These are phyloP conservation scores for Drosophila sordidula DNA, from an alignment of 2,888 invertebrate genomes.

Conservation along the genomic window DNA sequence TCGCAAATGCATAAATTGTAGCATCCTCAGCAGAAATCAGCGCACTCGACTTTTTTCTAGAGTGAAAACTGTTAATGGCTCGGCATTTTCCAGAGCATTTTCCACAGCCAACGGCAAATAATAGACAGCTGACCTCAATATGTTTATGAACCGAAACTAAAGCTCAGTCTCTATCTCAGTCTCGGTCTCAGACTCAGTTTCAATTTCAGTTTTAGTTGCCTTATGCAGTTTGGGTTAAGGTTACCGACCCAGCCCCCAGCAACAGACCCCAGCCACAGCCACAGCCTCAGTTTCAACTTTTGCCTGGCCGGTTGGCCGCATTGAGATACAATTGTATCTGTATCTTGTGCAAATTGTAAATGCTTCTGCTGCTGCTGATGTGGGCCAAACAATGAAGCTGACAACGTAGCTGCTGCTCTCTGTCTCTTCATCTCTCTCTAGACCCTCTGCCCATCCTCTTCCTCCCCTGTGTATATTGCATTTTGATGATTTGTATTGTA, in stretches of 20 bases:
- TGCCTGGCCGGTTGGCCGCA: constrained; percentile 14
- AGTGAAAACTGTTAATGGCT: constrained; percentile 38
- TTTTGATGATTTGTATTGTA: constrained; percentile 32
- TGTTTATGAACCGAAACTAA: constrained; percentile 30
- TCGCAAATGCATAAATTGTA: constrained; percentile 8
- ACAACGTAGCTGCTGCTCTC: constrained; percentile 30
- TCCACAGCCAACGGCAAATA: constrained; percentile 22
- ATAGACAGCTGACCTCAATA: constrained; percentile 57
- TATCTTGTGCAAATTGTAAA: constrained; percentile 33
- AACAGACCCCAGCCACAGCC: not conserved
- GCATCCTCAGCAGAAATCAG: constrained; percentile 22
- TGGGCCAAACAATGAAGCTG: constrained; percentile 31
- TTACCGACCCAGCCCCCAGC: constrained; percentile 33
- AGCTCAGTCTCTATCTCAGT: not conserved
- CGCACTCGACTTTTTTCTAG: constrained; percentile 20
- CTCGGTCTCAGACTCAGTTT: constrained; percentile 21
- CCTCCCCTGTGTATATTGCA: constrained; percentile 6
- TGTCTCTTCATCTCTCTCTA: not conserved
- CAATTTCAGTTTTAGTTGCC: constrained; percentile 24
- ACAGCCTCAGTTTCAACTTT: constrained; percentile 4
- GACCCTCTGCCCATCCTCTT: not conserved
- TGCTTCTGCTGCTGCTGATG: constrained; percentile 20
- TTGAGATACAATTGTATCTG: constrained; percentile 33
- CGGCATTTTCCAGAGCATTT: constrained; percentile 26
- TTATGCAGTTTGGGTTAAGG: constrained; percentile 59